Base-by-base conservation (phyloP, 2,797 vertebrate species). In the Anas georgica region DNA sequence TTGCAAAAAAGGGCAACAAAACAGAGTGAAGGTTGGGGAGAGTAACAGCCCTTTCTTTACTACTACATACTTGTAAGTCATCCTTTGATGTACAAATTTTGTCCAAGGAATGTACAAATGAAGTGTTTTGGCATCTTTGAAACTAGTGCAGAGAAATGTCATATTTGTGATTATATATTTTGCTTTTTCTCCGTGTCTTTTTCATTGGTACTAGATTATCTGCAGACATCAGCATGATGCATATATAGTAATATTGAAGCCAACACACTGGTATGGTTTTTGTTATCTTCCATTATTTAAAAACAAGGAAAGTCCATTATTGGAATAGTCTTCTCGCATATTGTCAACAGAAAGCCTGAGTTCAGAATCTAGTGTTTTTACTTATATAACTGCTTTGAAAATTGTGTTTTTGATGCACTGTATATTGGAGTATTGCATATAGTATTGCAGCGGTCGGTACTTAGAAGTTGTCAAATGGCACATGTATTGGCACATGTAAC, bases 121-220 rank as follows among this genome's bases (percentile, higher is more conserved):
- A 95, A 96, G 63, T 88, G 66, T 72, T 96, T 95, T 91, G 62
- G 4, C 81, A 73, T 94, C 74, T 96, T 92, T 90, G 45, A 96
- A 68, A 85, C 95, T 80, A 95, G 80, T 78, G 91, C 13, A 85
- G 76, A 72, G 46, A 94, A 95, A 93, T 77, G 62, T 45, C 45
- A 18, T 29, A 52, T 66, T 87, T 33, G 4, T 87, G 35, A 85
- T 31, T 55, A 83, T 60, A 43, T 82, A 66, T 60, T 95, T 95
- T 93, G 39, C 31, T 90, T 91, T 94, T 83, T 50, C 26, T 79
- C n/a, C 35, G 6, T 78, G 67, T 81, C 46, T 62, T 83, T 52
- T 52, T 56, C 86, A 83, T 95, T 45, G 77, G 45, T 60, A 89
- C 43, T 59, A 46, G 78, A 45, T 94, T 87, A 91, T 86, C 90